These are phyloP conservation scores for Drosophila merina DNA, from an alignment of 2,888 invertebrate species.

Conservation along the genomic window DNA sequence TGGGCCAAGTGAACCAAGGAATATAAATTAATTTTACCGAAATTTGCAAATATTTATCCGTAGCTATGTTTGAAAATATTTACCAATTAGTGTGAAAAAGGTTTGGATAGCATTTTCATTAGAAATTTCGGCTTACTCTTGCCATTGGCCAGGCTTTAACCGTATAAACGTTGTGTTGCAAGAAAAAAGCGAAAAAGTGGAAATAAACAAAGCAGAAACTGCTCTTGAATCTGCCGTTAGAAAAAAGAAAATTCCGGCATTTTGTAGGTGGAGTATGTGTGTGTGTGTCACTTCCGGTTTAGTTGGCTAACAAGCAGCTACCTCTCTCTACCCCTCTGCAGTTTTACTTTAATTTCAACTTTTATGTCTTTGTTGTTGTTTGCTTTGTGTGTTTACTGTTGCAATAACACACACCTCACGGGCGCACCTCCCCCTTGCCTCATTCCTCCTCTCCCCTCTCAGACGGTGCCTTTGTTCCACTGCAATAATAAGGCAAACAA, in stretches of 20 bases:
- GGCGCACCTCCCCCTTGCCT: conserved; percentile 9
- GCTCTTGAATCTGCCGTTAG: conserved; percentile 56
- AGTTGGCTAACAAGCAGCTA: conserved; percentile 54
- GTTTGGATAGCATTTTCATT: not conserved
- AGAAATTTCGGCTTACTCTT: not conserved
- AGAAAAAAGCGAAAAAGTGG: not conserved
- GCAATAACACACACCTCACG: conserved; percentile 57
- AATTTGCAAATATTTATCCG: conserved; percentile 16
- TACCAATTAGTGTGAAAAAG: conserved; percentile 12
- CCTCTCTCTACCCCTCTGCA: conserved; percentile 9
- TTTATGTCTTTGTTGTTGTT: conserved; percentile 28
- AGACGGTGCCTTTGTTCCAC: conserved; percentile 1
- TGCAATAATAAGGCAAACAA: conserved; percentile 47
- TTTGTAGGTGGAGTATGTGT: conserved; percentile 3
- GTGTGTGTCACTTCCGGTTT: conserved; percentile 60
- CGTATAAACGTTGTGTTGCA: not conserved
- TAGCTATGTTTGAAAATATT: conserved; percentile 22
- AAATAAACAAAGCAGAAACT: conserved; percentile 46
- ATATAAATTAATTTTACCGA: conserved; percentile 13
- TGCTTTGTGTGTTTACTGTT: conserved; percentile 59
- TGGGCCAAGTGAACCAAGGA: not conserved
- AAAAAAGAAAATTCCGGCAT: not conserved
- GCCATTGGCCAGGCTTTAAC: not conserved
- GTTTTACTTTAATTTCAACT: conserved; percentile 65
- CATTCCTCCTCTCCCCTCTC: no score